Conservation (phyloP, 2,888 invertebrate species). For the Cheilosia variabilis region DNA sequence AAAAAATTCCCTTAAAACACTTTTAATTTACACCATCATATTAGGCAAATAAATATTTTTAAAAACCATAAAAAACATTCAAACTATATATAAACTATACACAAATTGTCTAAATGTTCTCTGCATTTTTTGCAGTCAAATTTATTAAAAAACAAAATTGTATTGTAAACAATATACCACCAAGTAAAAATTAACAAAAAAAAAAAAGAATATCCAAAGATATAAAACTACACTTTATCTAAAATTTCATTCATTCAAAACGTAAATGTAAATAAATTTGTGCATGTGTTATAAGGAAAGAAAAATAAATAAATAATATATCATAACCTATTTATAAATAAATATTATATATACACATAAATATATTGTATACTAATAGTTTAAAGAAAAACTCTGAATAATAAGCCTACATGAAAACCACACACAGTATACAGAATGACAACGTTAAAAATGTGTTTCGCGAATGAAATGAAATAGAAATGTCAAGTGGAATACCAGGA, state of each 20-base stretch:
- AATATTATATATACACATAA: constrained; percentile 38
- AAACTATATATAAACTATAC: constrained; percentile 64
- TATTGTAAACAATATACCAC: constrained; percentile 69
- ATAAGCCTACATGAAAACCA: constrained; percentile 42
- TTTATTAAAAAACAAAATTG: constrained; percentile 25
- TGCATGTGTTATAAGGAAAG: constrained; percentile 63
- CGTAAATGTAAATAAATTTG: constrained; percentile 74
- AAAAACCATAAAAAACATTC: constrained; percentile 39
- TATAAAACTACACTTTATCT: constrained; percentile 71
- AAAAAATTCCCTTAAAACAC: background rate
- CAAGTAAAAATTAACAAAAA: constrained; percentile 32
- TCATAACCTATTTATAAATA: constrained; percentile 51
- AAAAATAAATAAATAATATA: background rate
- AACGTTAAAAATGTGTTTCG: constrained; percentile 6
- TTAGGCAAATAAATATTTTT: constrained; percentile 57
- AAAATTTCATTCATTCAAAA: constrained; percentile 75
- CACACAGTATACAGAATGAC: constrained; percentile 7
- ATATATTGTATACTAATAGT: constrained; percentile 61
- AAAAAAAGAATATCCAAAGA: constrained; percentile 47
- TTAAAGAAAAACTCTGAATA: constrained; percentile 44
- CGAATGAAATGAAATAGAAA: background rate
- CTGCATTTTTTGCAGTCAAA: constrained; percentile 57
- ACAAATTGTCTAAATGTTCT: constrained; percentile 43
- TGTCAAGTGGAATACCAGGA: constrained; percentile 35
- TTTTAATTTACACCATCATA: constrained; percentile 74